Base-by-base conservation (phyloP, 2,888 invertebrate species). In the Panopea generosa region DNA sequence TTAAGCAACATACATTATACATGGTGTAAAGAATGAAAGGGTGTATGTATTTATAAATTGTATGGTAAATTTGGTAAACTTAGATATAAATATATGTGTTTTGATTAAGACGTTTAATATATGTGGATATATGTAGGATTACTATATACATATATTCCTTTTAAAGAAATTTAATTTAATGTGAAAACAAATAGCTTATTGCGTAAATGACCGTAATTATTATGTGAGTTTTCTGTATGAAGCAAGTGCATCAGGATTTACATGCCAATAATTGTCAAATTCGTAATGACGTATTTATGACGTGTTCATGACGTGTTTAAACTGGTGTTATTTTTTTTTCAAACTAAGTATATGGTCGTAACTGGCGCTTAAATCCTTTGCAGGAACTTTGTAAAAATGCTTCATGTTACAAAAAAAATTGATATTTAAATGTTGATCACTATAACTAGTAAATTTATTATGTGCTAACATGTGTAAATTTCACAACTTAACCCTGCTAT, bases 401-500 rank as follows among this genome's bases (percentile, higher is more conserved):
- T 71, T 71, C 11, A n/a, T 63, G 63, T 71, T 40, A 33, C 29
- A 57, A 33, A 33, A 4, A 49, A 18, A 53, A 27, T 62, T n/a
- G 45, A 59, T 71, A 52, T 63, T 59, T 71, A 63, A 62, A 50
- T 63, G 71, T 71, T 56, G n/a, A 45, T 45, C 16, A 45, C 45
- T 45, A 18, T 18, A 40, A 24, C 18, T 14, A 60, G 50, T 52
- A 50, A 22, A 62, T 66, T 60, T 66, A 43, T 60, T 60, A 65
- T 62, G 65, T 55, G 70, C 66, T 76, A 70, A 76, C 69, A 66
- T 70, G 65, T 70, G 70, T 66, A 55, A 49, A 66, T 66, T 70
- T 60, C 66, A 76, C 24, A 68, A 61, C 43, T 53, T 52, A 59
- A 72, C 65, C 60, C 72, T 72, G 52, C 52, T 52, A 9, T 11